Evolutionary conservation across 1,140 invertebrate genomes (phyloP), one percentile per base, ranked within the genome.

Genomic region (Magallana gigas): DNA sequence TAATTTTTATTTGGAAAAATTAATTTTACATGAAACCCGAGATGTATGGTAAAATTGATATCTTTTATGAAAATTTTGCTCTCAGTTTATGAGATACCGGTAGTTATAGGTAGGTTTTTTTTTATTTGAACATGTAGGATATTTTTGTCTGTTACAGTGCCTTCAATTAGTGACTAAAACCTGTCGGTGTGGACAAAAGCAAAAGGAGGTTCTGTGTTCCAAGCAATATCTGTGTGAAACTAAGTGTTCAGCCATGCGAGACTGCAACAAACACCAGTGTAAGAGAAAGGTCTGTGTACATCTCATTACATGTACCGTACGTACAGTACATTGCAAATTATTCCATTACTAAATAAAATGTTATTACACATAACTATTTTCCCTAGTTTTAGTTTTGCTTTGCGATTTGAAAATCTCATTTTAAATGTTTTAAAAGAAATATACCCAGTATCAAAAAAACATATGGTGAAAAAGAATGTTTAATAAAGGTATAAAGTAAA

Each of bases 161-260:
- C 95, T 97, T 59, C 97, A 98, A 91, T 95, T 97, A 87, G 95
- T 97, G 1, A 96, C 96, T 58, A 98, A 98, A 94, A 96, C 95
- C 57, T 99, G 98, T 93, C 96, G 96, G 7, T 99, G 98, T 95
- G 96, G 96, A 1, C 95, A 96, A 85, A 97, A 97, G 91, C 96
- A 96, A 64, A 98, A 98, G 95, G 97, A 98, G 93, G 93, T 98
- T 6, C 97, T 97, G n/a, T 99, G 98, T 92, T 96, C 96, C 60
- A 98, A 98, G 93, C 97, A 97, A 56, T 98, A 97, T 92, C 96
- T 96, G 36, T 99, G 98, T 95, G 98, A 98, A 88, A 97, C 96
- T 1, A 98, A 98, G 94, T 99, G 98, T 93, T 97, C 97, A 90
- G 96, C 96, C 68, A 96, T 96, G 85, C 96, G 96, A 83, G 96